Evolutionary conservation across 2,888 invertebrate genomes (phyloP).

Genomic region (Panorpa germanica): DNA sequence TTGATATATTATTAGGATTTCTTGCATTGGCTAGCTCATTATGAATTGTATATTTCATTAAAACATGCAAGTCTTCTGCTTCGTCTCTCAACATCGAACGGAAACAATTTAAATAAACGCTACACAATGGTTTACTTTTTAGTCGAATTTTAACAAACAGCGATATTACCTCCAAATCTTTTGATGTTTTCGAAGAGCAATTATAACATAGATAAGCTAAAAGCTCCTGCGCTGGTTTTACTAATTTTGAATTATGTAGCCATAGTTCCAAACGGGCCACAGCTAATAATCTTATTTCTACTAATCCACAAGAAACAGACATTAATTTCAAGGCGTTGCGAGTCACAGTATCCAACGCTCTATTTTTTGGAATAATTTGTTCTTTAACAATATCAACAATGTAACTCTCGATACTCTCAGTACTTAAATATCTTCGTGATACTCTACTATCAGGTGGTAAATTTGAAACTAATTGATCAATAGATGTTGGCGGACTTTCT

Average conservation of each 20-base stretch:
- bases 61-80: conserved; percentile 64
- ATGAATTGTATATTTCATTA: conserved; percentile 81
- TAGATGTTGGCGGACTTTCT: conserved; percentile 17
- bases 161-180: conserved; percentile 60
- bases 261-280: conserved; percentile 63
- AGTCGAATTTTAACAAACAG: conserved; percentile 76
- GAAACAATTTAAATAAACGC: conserved; percentile 73
- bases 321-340: conserved; percentile 75
- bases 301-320: conserved; percentile 68
- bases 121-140: conserved; percentile 84
- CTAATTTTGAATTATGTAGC: conserved; percentile 90
- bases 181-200: conserved; percentile 46
- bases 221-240: conserved; percentile 81
- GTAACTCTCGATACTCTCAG: conserved; percentile 54
- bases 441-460: conserved; percentile 14
- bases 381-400: conserved; percentile 79
- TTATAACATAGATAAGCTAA: conserved; percentile 82
- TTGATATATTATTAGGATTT: conserved; percentile 89
- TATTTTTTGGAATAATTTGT: conserved; percentile 64
- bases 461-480: conserved; percentile 15
- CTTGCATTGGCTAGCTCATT: conserved; percentile 85
- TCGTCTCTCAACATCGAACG: conserved; percentile 79
- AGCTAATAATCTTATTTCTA: conserved; percentile 37
- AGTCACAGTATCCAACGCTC: conserved; percentile 70
- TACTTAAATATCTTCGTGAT: conserved; percentile 13